phyloP scores from a whole-genome alignment of 2,888 invertebrate species.

The Biston stratarius region DNA sequence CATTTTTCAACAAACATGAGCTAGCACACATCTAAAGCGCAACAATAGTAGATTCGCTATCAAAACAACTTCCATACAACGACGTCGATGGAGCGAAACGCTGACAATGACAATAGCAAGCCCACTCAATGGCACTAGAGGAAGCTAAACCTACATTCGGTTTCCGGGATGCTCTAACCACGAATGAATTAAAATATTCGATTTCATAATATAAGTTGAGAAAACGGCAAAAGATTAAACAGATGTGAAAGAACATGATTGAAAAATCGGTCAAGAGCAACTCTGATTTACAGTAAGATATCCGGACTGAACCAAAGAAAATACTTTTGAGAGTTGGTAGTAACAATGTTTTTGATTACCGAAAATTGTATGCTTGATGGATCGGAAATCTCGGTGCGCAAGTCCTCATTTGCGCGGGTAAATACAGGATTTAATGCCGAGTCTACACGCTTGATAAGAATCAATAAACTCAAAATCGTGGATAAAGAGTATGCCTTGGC shows the following conservation, averaged over 20 bases:
- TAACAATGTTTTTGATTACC: too few species aligned
- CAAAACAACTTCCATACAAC: constrained; percentile 33
- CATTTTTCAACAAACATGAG: background rate
- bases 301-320: too few species aligned
- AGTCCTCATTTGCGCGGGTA: too few species aligned
- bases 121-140: constrained; percentile 34
- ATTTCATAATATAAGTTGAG: constrained; percentile 14
- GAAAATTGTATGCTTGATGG: too few species aligned
- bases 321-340: too few species aligned
- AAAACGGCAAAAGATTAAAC: background rate
- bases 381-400: too few species aligned
- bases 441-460: too few species aligned
- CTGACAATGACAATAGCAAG: constrained; percentile 34
- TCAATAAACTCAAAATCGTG: too few species aligned
- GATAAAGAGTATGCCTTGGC: too few species aligned
- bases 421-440: too few species aligned
- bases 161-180: constrained; percentile 32
- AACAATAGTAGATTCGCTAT: constrained; percentile 22
- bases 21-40: constrained; percentile 10
- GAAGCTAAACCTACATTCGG: constrained; percentile 42
- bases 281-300: too few species aligned
- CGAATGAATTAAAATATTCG: constrained; percentile 24
- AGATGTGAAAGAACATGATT: background rate
- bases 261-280: too few species aligned
- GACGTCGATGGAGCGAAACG: constrained; percentile 39